Percentiles rank a stretch among this genome's conserved stretches.
Conservation (phyloP, 2,888 invertebrate species). For the Scrobipalpa costella region DNA sequence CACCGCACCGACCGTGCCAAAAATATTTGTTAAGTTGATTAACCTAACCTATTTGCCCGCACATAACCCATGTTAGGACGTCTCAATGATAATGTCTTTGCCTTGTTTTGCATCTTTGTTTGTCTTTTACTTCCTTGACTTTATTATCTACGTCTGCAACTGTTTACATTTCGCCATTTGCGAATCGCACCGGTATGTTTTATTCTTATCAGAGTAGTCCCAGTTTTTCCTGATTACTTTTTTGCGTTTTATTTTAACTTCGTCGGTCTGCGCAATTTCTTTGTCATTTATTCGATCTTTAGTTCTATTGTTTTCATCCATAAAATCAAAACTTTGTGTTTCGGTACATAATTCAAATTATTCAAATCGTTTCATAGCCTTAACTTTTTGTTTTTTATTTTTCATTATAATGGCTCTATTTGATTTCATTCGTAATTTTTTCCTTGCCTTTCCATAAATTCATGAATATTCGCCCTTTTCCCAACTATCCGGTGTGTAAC, state of each 20-base stretch:
- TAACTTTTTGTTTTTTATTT: background rate
- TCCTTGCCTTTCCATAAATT: background rate
- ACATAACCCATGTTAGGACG: slow-evolving; percentile 25
- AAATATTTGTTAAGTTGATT: slow-evolving; percentile 39
- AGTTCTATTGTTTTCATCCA: background rate
- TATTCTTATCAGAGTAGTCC: background rate
- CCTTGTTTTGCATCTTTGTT: slow-evolving; percentile 61
- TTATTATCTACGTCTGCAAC: slow-evolving; percentile 43
- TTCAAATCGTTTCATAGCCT: background rate
- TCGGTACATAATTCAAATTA: too few relatives aligned
- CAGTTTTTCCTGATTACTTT: background rate
- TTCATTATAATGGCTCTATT: too few relatives aligned
- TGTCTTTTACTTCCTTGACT: slow-evolving; percentile 55
- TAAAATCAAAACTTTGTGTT: background rate
- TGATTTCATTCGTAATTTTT: too few relatives aligned
- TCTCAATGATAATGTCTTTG: slow-evolving; percentile 35
- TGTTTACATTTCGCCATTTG: slow-evolving; percentile 38
- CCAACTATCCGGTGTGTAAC: slow-evolving; percentile 20
- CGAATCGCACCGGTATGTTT: slow-evolving; percentile 1
- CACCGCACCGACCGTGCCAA: slow-evolving; percentile 56
- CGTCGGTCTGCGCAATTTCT: background rate
- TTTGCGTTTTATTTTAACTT: background rate
- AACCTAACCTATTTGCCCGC: slow-evolving; percentile 50
- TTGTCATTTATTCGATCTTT: background rate
- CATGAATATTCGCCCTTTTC: slow-evolving; percentile 2